Evolutionary conservation across 1,140 invertebrate species (phyloP), one percentile per base, ranked within the genome.

Genomic region (Trichogramma pretiosum): DNA sequence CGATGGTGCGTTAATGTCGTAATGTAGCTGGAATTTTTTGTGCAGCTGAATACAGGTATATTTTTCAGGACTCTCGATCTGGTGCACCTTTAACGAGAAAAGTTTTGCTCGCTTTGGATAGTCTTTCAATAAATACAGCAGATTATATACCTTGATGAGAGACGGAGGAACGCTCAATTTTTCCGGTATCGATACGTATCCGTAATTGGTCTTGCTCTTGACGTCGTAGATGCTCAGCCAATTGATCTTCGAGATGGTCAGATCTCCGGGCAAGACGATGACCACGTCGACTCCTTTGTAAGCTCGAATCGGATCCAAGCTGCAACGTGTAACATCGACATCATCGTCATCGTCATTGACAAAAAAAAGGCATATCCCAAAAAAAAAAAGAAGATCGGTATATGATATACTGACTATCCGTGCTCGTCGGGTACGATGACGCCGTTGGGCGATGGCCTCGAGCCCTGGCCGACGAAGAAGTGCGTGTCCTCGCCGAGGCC

Each of bases 1-100:
- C 62, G 87, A 83, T n/a, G 83, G 84, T 0, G 89, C 88, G 63
- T 91, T 89, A 3, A 93, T 81, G 63, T 93, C 88, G 90, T 90
- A 94, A 9, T 83, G 82, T 3, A 92, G 76, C 74, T 91, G 88
- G 43, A 85, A 71, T 56, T 87, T 78, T 64, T 82, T 82, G 64
- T 93, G 89, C 5, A 93, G 74, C 66, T 90, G 87, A 54, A 85
- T 65, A 65, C 91, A 93, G 89, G 87, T 43, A 51, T 22, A 28
- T 28, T 28, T 11, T 34, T 34, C 16, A 92, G 68, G n/a, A n/a
- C n/a, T n/a, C n/a, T n/a, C n/a, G n/a, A n/a, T n/a, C n/a, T n/a
- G n/a, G n/a, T n/a, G n/a, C n/a, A n/a, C n/a, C n/a, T n/a, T n/a
- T n/a, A n/a, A n/a, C n/a, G n/a, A n/a, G n/a, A n/a, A n/a, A n/a